Percentiles rank a stretch among this genome's conserved stretches.
Evolutionary conservation across 2,797 vertebrate genomes (phyloP).

Genomic region (Poeciliopsis infans): DNA sequence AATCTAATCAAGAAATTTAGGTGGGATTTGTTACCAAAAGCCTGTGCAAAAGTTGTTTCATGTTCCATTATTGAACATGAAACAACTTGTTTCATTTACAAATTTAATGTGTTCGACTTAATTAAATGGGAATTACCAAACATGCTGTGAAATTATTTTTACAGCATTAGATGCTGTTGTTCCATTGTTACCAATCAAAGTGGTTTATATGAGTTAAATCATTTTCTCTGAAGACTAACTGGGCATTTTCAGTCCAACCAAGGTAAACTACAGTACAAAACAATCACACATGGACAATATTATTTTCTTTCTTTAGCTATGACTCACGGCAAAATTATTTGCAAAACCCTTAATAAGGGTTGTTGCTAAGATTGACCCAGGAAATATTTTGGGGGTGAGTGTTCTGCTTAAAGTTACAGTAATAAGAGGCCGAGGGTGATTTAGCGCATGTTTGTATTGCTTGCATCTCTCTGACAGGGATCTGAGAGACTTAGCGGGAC

Average conservation of each 20-base stretch:
- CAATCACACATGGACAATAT: slow-evolving; percentile 32
- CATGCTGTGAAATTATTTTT: not conserved
- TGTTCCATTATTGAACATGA: not conserved
- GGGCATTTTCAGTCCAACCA: slow-evolving; percentile 54
- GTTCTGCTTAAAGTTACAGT: slow-evolving; percentile 41
- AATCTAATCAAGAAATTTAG: not conserved
- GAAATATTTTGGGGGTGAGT: slow-evolving; percentile 41
- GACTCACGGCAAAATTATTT: slow-evolving; percentile 45
- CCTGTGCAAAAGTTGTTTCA: not conserved
- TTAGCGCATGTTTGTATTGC: slow-evolving; percentile 41
- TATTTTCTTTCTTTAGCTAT: slow-evolving; percentile 22
- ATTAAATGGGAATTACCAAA: not conserved
- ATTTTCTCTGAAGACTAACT: slow-evolving; percentile 58
- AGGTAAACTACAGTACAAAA: slow-evolving; percentile 55
- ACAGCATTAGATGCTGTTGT: not conserved
- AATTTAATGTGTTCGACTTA: not conserved
- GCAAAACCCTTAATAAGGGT: slow-evolving; percentile 15
- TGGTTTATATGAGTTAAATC: slow-evolving; percentile 31
- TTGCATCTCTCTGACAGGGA: slow-evolving; percentile 47
- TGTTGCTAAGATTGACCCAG: not conserved
- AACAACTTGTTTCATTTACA: no score
- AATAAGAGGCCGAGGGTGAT: slow-evolving; percentile 40
- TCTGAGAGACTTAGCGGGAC: slow-evolving; percentile 21
- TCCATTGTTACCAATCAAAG: slow-evolving; percentile 1
- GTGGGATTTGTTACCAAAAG: not conserved